Percentiles rank a stretch among this genome's conserved stretches.
Conservation (phyloP, 2,113 vertebrate genomes). For the Archocentrus centrarchus region DNA sequence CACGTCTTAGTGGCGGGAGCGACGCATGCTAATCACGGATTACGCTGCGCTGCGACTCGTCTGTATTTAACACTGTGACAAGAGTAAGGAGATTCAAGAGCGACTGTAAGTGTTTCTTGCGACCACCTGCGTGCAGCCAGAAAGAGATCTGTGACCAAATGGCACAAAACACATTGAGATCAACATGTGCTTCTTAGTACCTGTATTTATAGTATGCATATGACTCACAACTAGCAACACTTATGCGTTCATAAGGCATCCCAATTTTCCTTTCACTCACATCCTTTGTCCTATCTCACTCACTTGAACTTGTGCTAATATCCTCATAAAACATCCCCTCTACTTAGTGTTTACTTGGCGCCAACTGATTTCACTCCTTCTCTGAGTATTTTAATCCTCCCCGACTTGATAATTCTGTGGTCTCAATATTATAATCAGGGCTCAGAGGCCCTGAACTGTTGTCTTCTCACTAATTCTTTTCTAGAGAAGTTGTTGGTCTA, state of each 20-base stretch:
- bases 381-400: neutral
- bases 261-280: neutral
- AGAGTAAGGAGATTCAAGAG: conserved; percentile 29
- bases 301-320: neutral
- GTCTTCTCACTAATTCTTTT: neutral
- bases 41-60: conserved; percentile 31
- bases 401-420: neutral
- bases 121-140: conserved; percentile 6
- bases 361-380: neutral
- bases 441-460: conserved; percentile 11
- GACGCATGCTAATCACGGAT: conserved; percentile 60
- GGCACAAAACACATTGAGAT: conserved; percentile 11
- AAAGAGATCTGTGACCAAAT: neutral
- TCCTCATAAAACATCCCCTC: neutral
- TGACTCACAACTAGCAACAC: neutral
- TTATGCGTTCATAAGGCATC: neutral
- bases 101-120: conserved; percentile 30
- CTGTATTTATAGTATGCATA: too few relatives aligned
- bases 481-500: neutral
- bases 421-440: conserved; percentile 1
- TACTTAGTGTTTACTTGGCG: conserved; percentile 3
- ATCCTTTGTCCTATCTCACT: conserved; percentile 5
- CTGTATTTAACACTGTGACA: conserved; percentile 51
- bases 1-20: conserved; percentile 54
- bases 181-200: neutral